Percentiles rank a stretch among this genome's conserved stretches.
Conservation (phyloP, 64 coral and sea anemone genomes). For the Hydrozoanthus tunicans region DNA sequence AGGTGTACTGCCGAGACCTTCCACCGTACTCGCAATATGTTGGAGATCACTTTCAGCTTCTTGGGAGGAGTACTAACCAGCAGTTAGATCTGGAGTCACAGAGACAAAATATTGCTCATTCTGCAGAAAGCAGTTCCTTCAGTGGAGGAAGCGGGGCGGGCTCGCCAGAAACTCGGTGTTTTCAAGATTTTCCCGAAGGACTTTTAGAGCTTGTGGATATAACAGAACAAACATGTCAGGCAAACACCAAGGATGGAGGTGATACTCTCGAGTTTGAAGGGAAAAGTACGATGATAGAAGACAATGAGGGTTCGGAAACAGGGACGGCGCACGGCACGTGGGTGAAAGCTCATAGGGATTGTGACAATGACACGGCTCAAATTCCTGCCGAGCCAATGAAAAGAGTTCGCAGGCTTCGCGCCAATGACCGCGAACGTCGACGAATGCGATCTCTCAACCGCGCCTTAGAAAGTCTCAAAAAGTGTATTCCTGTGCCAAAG, state of each 20-base stretch:
- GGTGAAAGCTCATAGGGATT: conserved; percentile 3
- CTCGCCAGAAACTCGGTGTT: conserved; percentile 8
- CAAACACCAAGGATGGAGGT: conserved; percentile 1
- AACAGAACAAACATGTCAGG: conserved; percentile 31
- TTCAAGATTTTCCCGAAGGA: conserved; percentile 34
- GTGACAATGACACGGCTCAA: conserved; percentile 17
- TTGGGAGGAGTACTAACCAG: background rate
- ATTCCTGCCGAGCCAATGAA: conserved; percentile 85
- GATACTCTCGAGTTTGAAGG: conserved; percentile 13
- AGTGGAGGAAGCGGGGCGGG: background rate
- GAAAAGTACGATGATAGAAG: conserved; percentile 22
- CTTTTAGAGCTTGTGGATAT: conserved; percentile 48
- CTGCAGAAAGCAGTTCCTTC: background rate
- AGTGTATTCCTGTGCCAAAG: conserved; percentile 92
- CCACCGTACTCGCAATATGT: conserved; percentile 7
- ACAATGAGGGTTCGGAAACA: conserved; percentile 29
- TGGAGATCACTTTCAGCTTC: conserved; percentile 16
- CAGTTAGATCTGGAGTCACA: background rate
- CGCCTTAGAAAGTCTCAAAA: conserved; percentile 93
- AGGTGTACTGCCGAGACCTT: conserved; percentile 9
- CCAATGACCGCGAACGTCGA: conserved; percentile 93
- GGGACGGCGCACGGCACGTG: conserved; percentile 46
- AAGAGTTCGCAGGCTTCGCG: conserved; percentile 93
- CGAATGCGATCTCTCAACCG: conserved; percentile 93
- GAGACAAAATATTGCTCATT: background rate